These are phyloP conservation scores for Cyprinodon diabolis DNA, from an alignment of 2,797 vertebrate genomes.

Conservation along the genomic window DNA sequence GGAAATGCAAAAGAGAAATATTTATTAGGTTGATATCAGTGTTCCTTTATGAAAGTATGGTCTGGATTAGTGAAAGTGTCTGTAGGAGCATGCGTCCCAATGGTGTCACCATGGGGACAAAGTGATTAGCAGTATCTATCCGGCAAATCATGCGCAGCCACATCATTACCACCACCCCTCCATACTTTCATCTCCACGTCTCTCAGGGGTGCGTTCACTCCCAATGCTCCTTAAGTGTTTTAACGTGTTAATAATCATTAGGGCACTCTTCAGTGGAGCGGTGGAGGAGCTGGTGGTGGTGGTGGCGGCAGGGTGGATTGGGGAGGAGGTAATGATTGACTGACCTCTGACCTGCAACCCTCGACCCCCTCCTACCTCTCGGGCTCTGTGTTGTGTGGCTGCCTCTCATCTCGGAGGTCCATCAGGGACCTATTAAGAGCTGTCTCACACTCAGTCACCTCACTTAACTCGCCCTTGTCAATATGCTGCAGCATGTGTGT, in stretches of 20 bases:
- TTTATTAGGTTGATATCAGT: slow-evolving; percentile 71
- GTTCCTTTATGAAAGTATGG: slow-evolving; percentile 47
- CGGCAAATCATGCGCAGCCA: slow-evolving; percentile 65
- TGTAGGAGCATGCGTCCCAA: slow-evolving; percentile 38
- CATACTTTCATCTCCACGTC: slow-evolving; percentile 59
- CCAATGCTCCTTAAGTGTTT: slow-evolving; percentile 81
- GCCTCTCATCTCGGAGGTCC: slow-evolving; percentile 79
- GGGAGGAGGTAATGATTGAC: slow-evolving; percentile 66
- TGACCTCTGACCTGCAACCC: slow-evolving; percentile 75
- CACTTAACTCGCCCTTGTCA: slow-evolving; percentile 79
- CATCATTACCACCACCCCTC: slow-evolving; percentile 69
- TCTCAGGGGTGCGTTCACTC: slow-evolving; percentile 71
- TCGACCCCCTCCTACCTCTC: slow-evolving; percentile 29
- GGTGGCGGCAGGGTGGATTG: slow-evolving; percentile 20
- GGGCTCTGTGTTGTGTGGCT: slow-evolving; percentile 66
- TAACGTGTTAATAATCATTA: slow-evolving; percentile 84
- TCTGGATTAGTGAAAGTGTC: slow-evolving; percentile 32
- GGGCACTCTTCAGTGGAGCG: slow-evolving; percentile 71
- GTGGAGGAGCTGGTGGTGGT: slow-evolving; percentile 45
- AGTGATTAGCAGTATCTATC: slow-evolving; percentile 78
- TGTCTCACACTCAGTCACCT: slow-evolving; percentile 76
- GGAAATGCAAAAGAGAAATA: slow-evolving; percentile 77
- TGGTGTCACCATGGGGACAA: slow-evolving; percentile 70
- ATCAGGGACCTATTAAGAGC: slow-evolving; percentile 82
- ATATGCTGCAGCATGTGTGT: slow-evolving; percentile 76